Percentiles rank a stretch among this genome's conserved stretches.
Conservation (phyloP, 2,113 vertebrate genomes). For the Myotis davidii region DNA sequence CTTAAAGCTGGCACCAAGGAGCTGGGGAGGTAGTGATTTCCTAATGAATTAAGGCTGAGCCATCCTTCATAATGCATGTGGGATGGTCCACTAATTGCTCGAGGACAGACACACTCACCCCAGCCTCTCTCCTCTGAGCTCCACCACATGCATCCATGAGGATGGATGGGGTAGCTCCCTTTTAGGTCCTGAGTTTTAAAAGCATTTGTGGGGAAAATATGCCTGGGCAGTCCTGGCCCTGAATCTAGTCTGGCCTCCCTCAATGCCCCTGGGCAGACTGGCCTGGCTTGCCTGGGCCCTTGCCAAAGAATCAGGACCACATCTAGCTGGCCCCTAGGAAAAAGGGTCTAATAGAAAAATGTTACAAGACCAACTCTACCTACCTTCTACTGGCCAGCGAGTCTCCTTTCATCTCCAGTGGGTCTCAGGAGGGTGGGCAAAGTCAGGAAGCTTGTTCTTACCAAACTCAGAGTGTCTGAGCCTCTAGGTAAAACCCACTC, state of each 20-base stretch:
- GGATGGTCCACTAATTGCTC: neutral
- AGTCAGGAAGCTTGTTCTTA: neutral
- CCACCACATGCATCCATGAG: neutral
- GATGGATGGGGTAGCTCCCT: neutral
- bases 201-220: neutral
- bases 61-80: neutral
- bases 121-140: neutral
- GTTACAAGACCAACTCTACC: neutral
- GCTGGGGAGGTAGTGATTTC: neutral
- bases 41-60: neutral
- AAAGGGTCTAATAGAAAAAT: neutral
- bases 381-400: neutral
- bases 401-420: neutral
- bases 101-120: neutral
- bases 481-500: neutral
- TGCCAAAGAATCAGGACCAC: neutral
- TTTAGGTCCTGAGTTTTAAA: neutral
- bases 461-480: neutral
- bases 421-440: neutral
- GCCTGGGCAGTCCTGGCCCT: neutral
- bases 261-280: neutral
- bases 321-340: neutral
- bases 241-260: neutral
- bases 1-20: neutral
- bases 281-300: neutral